Base-by-base conservation (phyloP, 1,140 invertebrate species). In the Zaprionus davidi region DNA sequence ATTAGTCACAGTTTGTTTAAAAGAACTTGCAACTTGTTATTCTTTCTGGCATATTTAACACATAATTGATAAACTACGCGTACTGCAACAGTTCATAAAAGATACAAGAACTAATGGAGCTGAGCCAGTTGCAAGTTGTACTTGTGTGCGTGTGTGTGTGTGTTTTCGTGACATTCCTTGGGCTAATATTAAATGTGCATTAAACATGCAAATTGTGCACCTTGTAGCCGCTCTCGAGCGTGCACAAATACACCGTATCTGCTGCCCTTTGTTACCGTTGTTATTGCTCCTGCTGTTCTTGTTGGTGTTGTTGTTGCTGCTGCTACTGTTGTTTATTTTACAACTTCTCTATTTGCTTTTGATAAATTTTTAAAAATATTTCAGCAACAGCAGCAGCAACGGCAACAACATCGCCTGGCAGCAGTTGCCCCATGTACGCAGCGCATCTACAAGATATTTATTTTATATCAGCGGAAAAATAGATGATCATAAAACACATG, bases 311-410 rank as follows among this genome's bases (percentile, higher is more conserved):
- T 22, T 59, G 24, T 17, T 57, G 49, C 34, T 71, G 41, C 49
- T 65, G 46, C 58, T 49, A 63, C 38, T 62, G 65, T 79, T 88
- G 78, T 76, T 79, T 81, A 67, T 78, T 78, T 66, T 55, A 56
- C 82, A 73, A 87, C 62, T 87, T 78, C 74, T 88, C 75, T 87
- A 88, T 87, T 90, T 88, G 85, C 85, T 90, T 90, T 88, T 88
- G 85, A 88, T 88, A 90, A 88, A 88, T 88, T 88, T 88, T 90
- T 90, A 85, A 88, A 88, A 88, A 88, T 88, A 85, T 90, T 88
- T 88, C 65, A 85, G 60, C 63, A 67, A 64, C 46, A 55, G 60
- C 28, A 65, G 28, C 51, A 56, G 60, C 28, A 53, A 34, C 31
- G 26, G 49, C 38, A 55, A 62, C 56, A 57, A 62, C n/a, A 36